Evolutionary conservation across 2,113 vertebrate genomes (phyloP).

Genomic region (Oophaga pumilio): DNA sequence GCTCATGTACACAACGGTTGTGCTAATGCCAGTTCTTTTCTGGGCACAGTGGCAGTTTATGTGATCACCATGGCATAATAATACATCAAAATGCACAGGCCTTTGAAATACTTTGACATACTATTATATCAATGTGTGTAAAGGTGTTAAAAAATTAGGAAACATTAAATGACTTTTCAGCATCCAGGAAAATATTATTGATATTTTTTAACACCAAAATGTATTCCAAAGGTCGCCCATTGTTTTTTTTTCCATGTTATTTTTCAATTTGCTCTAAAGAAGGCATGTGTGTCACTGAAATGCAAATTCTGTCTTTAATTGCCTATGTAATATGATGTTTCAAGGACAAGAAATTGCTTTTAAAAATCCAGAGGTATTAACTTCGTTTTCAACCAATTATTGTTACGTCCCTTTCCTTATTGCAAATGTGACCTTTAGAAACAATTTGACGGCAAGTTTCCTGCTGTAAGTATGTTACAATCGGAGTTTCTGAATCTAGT

Average conservation of each 20-base stretch:
- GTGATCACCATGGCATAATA: too few species aligned
- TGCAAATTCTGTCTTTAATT: conserved; percentile 4
- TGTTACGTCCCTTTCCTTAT: conserved; percentile 82
- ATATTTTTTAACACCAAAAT: too few species aligned
- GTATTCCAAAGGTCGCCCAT: neutral
- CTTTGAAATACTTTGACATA: too few species aligned
- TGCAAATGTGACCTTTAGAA: conserved; percentile 99
- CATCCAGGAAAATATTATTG: neutral
- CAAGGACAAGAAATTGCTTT: conserved; percentile 1
- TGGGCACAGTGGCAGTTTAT: too few species aligned
- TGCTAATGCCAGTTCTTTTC: too few species aligned
- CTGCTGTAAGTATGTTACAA: conserved; percentile 72
- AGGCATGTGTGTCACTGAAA: neutral
- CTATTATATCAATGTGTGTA: too few species aligned
- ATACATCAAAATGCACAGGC: too few species aligned
- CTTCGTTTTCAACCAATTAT: conserved; percentile 90
- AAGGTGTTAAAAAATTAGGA: too few species aligned
- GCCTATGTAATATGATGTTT: neutral
- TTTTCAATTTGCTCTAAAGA: neutral
- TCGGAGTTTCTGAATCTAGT: conserved; percentile 67
- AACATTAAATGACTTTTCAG: too few species aligned
- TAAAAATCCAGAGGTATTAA: conserved; percentile 77
- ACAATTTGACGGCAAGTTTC: conserved; percentile 87
- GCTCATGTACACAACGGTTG: too few species aligned
- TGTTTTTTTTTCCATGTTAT: neutral